phyloP scores from a whole-genome alignment of 2,113 vertebrate species.

The Oreotragus oreotragus region DNA sequence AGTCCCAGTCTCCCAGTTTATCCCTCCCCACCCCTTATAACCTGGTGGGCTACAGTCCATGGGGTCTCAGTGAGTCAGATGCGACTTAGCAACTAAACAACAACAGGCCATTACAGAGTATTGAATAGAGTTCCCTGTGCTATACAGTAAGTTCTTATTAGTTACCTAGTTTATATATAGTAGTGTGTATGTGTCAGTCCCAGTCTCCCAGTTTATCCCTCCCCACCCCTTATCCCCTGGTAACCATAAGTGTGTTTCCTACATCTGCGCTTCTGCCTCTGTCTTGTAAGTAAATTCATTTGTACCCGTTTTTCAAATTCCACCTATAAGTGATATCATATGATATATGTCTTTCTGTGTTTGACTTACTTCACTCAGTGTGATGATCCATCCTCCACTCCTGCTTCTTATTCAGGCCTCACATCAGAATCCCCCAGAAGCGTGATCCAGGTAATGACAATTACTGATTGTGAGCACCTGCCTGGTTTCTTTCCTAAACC shows the following conservation, averaged over 20 bases:
- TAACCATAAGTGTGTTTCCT: background rate
- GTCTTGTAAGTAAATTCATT: background rate
- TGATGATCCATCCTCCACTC: background rate
- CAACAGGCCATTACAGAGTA: background rate
- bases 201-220: background rate
- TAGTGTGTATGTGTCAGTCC: background rate
- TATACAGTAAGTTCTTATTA: background rate
- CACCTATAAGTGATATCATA: background rate
- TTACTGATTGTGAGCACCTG: background rate
- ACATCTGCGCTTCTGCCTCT: background rate
- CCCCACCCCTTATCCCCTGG: background rate
- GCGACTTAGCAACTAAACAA: background rate
- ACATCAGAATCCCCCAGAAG: background rate
- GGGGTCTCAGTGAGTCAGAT: background rate
- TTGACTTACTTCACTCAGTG: background rate
- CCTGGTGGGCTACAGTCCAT: background rate
- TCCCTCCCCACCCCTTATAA: background rate
- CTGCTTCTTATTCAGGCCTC: background rate
- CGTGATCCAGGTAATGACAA: background rate
- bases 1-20: background rate
- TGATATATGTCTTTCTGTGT: background rate
- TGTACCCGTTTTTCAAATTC: background rate
- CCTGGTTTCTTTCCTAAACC: background rate
- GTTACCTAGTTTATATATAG: background rate
- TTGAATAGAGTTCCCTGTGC: background rate